Evolutionary conservation across 2,797 vertebrate genomes (phyloP).

Genomic region (Falco cherrug): DNA sequence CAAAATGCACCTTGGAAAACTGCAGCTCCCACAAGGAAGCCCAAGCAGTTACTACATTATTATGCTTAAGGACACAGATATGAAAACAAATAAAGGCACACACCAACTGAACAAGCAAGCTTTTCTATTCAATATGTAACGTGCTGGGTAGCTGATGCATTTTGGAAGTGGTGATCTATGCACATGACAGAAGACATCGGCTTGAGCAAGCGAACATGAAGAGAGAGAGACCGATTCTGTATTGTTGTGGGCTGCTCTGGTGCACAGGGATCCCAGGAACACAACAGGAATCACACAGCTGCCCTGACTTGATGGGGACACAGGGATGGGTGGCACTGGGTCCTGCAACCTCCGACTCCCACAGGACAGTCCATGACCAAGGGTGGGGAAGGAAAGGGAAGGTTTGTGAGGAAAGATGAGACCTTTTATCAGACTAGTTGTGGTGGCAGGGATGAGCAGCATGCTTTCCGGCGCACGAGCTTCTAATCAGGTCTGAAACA

Average conservation of each 20-base stretch:
- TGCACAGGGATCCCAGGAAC: not conserved
- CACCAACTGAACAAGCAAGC: not conserved
- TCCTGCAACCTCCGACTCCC: not conserved
- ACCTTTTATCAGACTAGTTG: not conserved
- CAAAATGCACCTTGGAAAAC: not conserved
- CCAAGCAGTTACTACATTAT: not conserved
- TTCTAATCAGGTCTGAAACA: slow-evolving; percentile 47
- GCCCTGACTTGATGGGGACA: not conserved
- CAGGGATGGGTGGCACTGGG: not conserved
- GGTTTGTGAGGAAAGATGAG: not conserved
- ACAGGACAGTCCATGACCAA: not conserved
- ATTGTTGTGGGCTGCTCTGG: not conserved
- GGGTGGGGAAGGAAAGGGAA: not conserved
- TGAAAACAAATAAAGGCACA: not conserved
- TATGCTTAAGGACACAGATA: not conserved
- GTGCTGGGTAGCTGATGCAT: not conserved
- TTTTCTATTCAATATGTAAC: not conserved
- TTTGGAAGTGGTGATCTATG: not conserved
- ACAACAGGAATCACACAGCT: not conserved
- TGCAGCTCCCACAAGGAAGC: not conserved
- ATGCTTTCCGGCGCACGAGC: not conserved
- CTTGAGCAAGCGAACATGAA: not conserved
- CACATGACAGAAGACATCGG: not conserved
- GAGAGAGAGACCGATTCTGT: not conserved
- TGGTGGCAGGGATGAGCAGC: not conserved